Percentiles rank a stretch among this genome's conserved stretches.
Evolutionary conservation across 2,113 vertebrate species (phyloP).

Genomic region (Nerophis ophidion): DNA sequence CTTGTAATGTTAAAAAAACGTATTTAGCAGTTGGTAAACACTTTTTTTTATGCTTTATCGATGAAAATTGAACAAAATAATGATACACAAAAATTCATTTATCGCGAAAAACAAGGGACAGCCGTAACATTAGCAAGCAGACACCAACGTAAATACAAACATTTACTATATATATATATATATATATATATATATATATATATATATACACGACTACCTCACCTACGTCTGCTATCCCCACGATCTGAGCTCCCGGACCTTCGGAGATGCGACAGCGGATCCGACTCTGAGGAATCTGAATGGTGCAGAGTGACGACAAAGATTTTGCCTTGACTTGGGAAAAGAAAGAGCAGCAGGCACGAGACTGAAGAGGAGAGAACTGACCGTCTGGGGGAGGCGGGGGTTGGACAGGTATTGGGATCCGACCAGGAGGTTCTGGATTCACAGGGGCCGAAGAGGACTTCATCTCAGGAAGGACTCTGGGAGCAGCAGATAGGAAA

Average conservation of each 20-base stretch:
- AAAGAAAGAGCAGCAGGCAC: background rate
- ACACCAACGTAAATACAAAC: too few species aligned
- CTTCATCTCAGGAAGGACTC: slow-evolving; percentile 41
- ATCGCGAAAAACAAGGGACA: too few species aligned
- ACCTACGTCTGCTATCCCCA: slow-evolving; percentile 48
- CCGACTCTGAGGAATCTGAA: slow-evolving; percentile 67
- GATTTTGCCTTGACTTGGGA: background rate
- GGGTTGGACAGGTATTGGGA: slow-evolving; percentile 31
- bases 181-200: too few species aligned
- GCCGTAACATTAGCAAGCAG: too few species aligned
- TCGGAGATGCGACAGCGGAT: slow-evolving; percentile 57
- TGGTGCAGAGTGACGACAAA: background rate
- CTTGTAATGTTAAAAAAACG: too few species aligned
- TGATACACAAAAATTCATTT: too few species aligned
- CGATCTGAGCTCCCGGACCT: slow-evolving; percentile 67
- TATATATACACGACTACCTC: background rate
- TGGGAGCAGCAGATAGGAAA: slow-evolving; percentile 15
- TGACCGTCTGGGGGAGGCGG: slow-evolving; percentile 59
- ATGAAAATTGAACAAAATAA: too few species aligned
- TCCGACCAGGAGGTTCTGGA: slow-evolving; percentile 34
- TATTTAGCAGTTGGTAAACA: too few species aligned
- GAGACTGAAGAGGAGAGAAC: slow-evolving; percentile 2
- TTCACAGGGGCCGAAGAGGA: slow-evolving; percentile 19
- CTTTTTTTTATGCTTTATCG: too few species aligned
- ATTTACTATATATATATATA: too few species aligned